A percentile compares a stretch with the other conserved stretches of the same genome.
These are phyloP conservation scores for Halcyon badia DNA, from an alignment of 2,797 vertebrate genomes.

Conservation along the genomic window DNA sequence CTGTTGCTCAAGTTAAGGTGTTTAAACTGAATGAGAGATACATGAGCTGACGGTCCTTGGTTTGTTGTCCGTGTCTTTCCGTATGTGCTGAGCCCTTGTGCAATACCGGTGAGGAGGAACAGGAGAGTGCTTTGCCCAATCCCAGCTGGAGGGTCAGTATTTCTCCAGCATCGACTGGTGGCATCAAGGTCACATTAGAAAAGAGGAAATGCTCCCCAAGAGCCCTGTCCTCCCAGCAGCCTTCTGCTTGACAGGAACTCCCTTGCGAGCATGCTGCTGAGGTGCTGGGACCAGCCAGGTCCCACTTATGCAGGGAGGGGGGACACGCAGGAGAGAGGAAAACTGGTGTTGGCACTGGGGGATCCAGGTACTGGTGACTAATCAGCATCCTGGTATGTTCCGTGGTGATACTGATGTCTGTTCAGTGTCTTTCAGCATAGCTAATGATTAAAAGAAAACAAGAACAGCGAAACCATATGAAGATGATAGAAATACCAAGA, in stretches of 20 bases:
- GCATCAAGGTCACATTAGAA: not conserved
- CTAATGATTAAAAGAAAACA: not conserved
- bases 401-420: not conserved
- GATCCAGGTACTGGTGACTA: not conserved
- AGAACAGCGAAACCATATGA: not conserved
- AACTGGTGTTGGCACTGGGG: not conserved
- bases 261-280: not conserved
- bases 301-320: not conserved
- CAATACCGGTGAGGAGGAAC: not conserved
- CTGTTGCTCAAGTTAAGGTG: not conserved
- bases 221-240: not conserved
- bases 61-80: not conserved
- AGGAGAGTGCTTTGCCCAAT: not conserved
- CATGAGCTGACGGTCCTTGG: not conserved
- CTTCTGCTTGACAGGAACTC: not conserved
- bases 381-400: not conserved
- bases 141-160: not conserved
- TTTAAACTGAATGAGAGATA: not conserved
- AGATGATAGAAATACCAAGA: not conserved
- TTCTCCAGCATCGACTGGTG: not conserved
- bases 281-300: not conserved
- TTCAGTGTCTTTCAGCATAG: not conserved
- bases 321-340: not conserved
- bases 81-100: accelerated
- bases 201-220: not conserved